These are phyloP conservation scores for Caloenas nicobarica DNA, from an alignment of 2,113 vertebrate genomes.

Conservation along the genomic window DNA sequence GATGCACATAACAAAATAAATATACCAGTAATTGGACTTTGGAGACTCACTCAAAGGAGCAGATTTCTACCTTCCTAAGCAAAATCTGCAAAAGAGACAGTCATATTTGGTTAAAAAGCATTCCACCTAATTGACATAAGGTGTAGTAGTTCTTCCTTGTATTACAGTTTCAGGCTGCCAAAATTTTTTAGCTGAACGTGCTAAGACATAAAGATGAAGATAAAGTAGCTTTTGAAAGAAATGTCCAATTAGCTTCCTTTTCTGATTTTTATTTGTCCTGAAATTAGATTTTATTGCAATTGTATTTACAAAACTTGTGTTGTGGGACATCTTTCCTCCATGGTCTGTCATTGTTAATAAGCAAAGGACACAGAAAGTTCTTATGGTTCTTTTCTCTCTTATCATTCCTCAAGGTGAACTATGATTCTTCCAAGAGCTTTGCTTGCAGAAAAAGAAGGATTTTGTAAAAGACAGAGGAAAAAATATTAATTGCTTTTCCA, in stretches of 20 bases:
- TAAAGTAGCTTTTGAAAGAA: not conserved
- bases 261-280: slow-evolving; percentile 18
- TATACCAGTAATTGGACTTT: not conserved
- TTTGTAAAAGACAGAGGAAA: slow-evolving; percentile 29
- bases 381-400: slow-evolving; percentile 26
- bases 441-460: slow-evolving; percentile 46
- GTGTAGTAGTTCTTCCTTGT: not conserved
- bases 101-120: not conserved
- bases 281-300: not conserved
- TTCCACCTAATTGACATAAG: not conserved
- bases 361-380: slow-evolving; percentile 24
- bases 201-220: not conserved
- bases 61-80: not conserved
- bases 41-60: not conserved
- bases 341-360: slow-evolving; percentile 36
- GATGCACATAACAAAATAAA: not conserved
- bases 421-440: slow-evolving; percentile 54
- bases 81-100: not conserved
- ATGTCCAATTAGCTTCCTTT: not conserved
- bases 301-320: slow-evolving; percentile 30
- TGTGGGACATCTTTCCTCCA: not conserved
- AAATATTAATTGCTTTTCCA: slow-evolving; percentile 65
- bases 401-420: slow-evolving; percentile 47
- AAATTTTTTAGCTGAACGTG: not conserved
- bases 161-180: not conserved